Evolutionary conservation across 2,113 vertebrate species (phyloP), one percentile per base, ranked within the genome.

Genomic region (Corythaixoides concolor): DNA sequence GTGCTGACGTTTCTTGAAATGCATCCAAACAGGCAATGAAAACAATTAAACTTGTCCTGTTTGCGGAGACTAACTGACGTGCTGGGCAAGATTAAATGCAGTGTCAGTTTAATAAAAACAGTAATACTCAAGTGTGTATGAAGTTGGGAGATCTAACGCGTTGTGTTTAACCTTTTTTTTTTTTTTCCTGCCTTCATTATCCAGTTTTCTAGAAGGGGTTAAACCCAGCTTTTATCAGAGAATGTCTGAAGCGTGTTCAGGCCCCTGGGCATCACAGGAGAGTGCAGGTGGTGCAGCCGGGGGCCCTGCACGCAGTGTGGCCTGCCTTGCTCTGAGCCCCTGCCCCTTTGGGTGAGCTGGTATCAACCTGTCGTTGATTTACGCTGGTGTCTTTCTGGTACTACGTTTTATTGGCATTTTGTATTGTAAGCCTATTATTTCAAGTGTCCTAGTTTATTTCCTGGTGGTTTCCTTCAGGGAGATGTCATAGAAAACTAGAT

Each of bases 361-460:
- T n/a, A n/a, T n/a, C n/a, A n/a, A n/a, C 82, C 72, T 15, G 0
- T 1, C 5, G 43, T 5, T 28, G 19, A 0, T 55, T 19, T 1
- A 33, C 56, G 28, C 67, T 49, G 5, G 8, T 10, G 1, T 21
- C 2, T 27, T 43, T 49, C 72, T 94, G 35, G 3, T 22, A 2
- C 50, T 59, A 2, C 8, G n/a, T 10, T 55, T 24, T 58, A 24
- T 39, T 5, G 16, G 83, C 45, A 2, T 39, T 74, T 87, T 39
- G 8, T 62, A 6, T 35, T 47, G 18, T 33, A 64, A 53, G 18
- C 26, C 62, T 82, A 21, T 77, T 47, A 21, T 8, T 86, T 41
- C 3, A 70, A 77, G 35, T 8, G 10, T 49, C 59, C 66, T 27
- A 0, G 6, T 76, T 79, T 23, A 15, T 39, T 49, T 89, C 27